A percentile compares a stretch with the other conserved stretches of the same genome.
Evolutionary conservation across 2,888 invertebrate genomes (phyloP).

Genomic region (Orgyia antiqua): DNA sequence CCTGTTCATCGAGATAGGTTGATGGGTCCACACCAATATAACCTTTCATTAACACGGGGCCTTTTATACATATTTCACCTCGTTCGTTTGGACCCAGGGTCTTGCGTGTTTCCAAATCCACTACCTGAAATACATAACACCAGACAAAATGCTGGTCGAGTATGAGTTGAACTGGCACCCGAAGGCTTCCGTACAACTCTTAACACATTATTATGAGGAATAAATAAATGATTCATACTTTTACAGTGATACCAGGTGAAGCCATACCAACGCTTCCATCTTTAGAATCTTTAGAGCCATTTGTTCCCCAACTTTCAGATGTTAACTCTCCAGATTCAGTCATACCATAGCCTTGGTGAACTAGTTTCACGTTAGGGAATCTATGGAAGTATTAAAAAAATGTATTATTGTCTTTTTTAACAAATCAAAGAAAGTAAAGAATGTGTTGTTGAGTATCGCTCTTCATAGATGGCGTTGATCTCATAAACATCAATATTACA

Average conservation of each 20-base stretch:
- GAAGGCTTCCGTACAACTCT: too few relatives aligned
- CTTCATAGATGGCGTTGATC: too few relatives aligned
- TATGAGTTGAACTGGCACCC: too few relatives aligned
- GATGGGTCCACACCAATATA: conserved; percentile 47
- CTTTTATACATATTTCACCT: conserved; percentile 56
- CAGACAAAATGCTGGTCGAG: too few relatives aligned
- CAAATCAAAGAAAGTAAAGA: too few relatives aligned
- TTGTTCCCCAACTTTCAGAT: conserved; percentile 50
- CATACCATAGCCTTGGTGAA: conserved; percentile 61
- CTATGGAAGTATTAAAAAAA: conserved; percentile 20
- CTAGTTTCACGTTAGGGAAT: conserved; percentile 38
- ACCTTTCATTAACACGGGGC: conserved; percentile 55
- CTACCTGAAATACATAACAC: conserved; percentile 48
- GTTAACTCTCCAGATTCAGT: conserved; percentile 56
- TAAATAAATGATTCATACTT: conserved; percentile 30
- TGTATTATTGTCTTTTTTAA: too few relatives aligned
- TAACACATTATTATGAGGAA: conserved; percentile 9
- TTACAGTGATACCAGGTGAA: conserved; percentile 49
- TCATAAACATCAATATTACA: too few relatives aligned
- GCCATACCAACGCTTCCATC: conserved; percentile 59
- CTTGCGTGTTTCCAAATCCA: conserved; percentile 61
- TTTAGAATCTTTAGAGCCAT: conserved; percentile 43
- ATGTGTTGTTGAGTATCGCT: too few relatives aligned
- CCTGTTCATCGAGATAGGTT: conserved; percentile 44
- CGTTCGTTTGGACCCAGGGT: conserved; percentile 59